Percentiles rank a stretch among this genome's conserved stretches.
Evolutionary conservation across 2,113 vertebrate genomes (phyloP).

Genomic region (Bettongia penicillata): DNA sequence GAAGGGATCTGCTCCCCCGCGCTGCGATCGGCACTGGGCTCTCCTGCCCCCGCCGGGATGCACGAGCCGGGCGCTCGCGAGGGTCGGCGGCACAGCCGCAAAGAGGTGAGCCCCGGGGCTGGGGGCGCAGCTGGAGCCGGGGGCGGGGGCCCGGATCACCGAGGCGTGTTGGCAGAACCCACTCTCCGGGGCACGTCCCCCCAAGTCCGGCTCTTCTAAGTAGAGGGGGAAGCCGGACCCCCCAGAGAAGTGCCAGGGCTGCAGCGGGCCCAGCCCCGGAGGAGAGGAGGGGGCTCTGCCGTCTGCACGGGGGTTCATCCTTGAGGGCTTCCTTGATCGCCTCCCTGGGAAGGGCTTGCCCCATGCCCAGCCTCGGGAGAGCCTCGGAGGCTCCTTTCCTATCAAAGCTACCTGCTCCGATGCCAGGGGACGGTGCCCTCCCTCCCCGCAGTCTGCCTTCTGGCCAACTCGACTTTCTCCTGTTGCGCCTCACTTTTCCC

Average conservation of each 20-base stretch:
- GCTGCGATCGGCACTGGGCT: not conserved
- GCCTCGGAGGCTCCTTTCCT: not conserved
- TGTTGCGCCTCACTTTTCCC: not conserved
- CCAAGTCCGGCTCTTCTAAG: not conserved
- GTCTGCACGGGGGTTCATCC: not conserved
- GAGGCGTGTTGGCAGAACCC: not conserved
- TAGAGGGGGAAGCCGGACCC: not conserved
- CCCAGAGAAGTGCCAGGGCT: not conserved
- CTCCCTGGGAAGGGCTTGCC: not conserved
- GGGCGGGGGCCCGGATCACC: not conserved
- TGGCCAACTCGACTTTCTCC: not conserved
- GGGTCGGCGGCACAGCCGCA: not conserved
- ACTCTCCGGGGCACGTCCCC: not conserved
- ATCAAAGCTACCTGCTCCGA: not conserved
- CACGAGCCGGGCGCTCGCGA: not conserved
- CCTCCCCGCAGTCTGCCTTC: not conserved
- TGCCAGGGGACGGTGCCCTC: not conserved
- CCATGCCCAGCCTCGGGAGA: not conserved
- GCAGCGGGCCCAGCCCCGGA: not conserved
- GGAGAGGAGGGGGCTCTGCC: not conserved
- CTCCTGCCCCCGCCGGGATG: not conserved
- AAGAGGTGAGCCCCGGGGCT: not conserved
- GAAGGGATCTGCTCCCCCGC: not conserved
- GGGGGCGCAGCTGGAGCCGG: not conserved
- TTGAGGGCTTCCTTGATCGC: not conserved